A percentile compares a stretch with the other conserved stretches of the same genome.
Conservation (phyloP, 2,888 invertebrate genomes). For the Tortricodes alternella region DNA sequence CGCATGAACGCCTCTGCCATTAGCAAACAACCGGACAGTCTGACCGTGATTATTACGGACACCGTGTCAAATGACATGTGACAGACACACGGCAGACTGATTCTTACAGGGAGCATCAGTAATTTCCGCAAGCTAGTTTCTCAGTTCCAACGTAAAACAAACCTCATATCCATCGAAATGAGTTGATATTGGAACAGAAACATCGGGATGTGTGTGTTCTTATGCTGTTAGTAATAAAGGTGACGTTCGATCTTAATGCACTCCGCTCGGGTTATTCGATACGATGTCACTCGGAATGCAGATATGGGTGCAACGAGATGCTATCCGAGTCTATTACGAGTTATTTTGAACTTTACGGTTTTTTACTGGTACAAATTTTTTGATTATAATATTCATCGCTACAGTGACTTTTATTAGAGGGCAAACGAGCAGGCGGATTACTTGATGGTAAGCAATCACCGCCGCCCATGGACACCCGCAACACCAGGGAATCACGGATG, state of each 20-base stretch:
- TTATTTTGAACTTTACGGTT: background rate
- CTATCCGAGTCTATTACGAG: background rate
- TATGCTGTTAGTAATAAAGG: background rate
- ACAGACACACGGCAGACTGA: constrained; percentile 22
- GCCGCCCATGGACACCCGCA: too few species aligned
- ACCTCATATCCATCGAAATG: too few species aligned
- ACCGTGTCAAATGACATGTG: constrained; percentile 20
- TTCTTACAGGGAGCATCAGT: constrained; percentile 1
- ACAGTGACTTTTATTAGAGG: too few species aligned
- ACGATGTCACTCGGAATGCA: constrained; percentile 1
- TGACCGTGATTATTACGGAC: background rate
- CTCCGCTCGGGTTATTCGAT: constrained; percentile 1
- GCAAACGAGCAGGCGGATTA: too few species aligned
- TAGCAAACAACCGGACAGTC: constrained; percentile 1
- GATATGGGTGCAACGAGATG: constrained; percentile 7
- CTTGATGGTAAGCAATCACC: too few species aligned
- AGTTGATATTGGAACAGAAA: too few species aligned
- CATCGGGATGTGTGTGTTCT: too few species aligned
- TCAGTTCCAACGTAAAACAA: too few species aligned
- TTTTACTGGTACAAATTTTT: background rate
- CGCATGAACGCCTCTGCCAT: constrained; percentile 4
- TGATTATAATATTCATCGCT: too few species aligned
- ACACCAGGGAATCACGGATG: too few species aligned
- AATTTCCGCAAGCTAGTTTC: too few species aligned
- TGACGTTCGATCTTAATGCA: background rate